Evolutionary conservation across 2,797 vertebrate genomes (phyloP), one percentile per base, ranked within the genome.

Genomic region (Odontamblyopus lacepedii): DNA sequence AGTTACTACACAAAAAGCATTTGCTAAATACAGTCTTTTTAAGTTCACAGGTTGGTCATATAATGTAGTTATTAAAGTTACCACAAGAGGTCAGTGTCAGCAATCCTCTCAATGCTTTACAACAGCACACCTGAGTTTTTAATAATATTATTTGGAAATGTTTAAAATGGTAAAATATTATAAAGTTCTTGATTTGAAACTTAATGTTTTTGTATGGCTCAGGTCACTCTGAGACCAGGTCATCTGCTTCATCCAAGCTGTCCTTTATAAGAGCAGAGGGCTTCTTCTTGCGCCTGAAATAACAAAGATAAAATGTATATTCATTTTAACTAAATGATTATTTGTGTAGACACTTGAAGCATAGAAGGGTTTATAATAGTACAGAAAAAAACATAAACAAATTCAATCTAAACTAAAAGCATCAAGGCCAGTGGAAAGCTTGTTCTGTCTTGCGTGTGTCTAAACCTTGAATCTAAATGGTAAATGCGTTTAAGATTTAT

Each of bases 261-360:
- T 87, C 91, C 60, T 92, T 94, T 69, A 95, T 81, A 41, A 95
- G 76, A 75, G 95, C 92, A 80, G 89, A 91, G 0, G 96, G 91
- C 51, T 94, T 94, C 86, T 92, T 97, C 89, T 94, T 98, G 2
- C 95, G 94, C 77, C 98, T 98, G 91, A 53, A 70, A 71, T 68
- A 48, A 48, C 18, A 69, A 18, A 59, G 5, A 18, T 0, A 63
- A 53, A 7, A 70, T 32, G 60, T 7, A 27, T 35, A 8, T 3
- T 5, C 3, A 23, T 29, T 7, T 3, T 12, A 57, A 57, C 55
- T 4, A 23, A 55, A 55, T 23, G 19, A 55, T 23, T 8, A 23
- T 8, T 55, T 55, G 9, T 55, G n/a, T 23, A 9, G n/a, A 23
- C 19, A 23, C 53, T 55, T 55, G 18, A 18, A 53, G 18, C 18